Conservation (phyloP, 2,113 vertebrate species). For the Sterna hirundo region DNA sequence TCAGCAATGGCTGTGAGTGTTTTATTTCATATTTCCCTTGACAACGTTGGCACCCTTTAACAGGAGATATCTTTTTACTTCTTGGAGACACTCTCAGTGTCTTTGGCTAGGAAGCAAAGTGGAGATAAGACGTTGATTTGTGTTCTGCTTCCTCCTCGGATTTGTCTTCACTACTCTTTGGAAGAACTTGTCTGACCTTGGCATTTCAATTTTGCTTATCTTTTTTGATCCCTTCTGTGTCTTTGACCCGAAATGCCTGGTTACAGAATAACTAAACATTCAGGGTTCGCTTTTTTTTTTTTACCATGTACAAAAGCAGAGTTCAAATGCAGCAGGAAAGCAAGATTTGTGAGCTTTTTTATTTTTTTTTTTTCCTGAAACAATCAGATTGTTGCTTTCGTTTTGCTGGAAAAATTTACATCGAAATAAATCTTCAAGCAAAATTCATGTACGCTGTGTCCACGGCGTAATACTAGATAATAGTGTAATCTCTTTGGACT, state of each 20-base stretch:
- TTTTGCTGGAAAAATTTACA: not conserved
- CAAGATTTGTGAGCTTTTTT: not conserved
- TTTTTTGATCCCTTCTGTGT: conserved; percentile 61
- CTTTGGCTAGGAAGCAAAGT: conserved; percentile 1
- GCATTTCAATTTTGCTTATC: conserved; percentile 44
- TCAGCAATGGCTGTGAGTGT: not conserved
- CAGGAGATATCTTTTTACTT: not conserved
- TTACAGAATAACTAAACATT: conserved; percentile 75
- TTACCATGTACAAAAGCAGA: conserved; percentile 45
- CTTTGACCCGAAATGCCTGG: conserved; percentile 73
- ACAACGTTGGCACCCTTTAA: not conserved
- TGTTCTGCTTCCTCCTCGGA: not conserved
- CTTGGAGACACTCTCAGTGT: not conserved
- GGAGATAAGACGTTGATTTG: not conserved
- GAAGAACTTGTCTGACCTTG: conserved; percentile 24
- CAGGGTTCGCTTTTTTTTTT: not conserved
- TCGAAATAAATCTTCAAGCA: not conserved
- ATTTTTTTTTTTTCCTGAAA: not conserved
- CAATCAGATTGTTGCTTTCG: not conserved
- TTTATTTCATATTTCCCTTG: not conserved
- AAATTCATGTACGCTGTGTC: not conserved
- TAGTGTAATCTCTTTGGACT: not conserved
- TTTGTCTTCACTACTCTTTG: conserved; percentile 13
- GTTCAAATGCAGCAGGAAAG: conserved; percentile 31
- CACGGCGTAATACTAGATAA: not conserved